Conservation (phyloP, 2,113 vertebrate genomes). For the Rhadina sibilatrix region DNA sequence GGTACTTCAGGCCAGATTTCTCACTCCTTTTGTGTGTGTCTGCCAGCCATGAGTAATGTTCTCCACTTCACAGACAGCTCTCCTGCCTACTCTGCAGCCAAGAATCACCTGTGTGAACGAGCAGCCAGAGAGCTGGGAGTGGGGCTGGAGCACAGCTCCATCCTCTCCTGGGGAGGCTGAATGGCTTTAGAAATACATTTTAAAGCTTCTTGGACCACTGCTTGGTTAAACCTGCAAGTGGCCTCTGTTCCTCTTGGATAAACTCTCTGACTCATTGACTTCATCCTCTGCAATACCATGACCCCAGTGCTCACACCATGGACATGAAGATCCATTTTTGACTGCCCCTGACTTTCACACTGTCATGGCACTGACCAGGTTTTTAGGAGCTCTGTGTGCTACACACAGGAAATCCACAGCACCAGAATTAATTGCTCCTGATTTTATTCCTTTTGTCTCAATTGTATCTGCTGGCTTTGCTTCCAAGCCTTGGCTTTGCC, state of each 20-base stretch:
- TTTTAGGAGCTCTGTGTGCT: not conserved
- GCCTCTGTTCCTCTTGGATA: not conserved
- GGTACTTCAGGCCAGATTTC: not conserved
- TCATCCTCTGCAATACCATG: fast-evolving
- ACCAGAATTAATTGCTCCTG: not conserved
- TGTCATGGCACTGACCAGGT: not conserved
- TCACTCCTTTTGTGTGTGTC: not conserved
- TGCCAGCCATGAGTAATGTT: not conserved
- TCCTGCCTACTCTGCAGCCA: not conserved
- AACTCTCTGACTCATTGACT: not conserved
- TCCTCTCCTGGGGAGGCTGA: not conserved
- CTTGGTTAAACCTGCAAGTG: not conserved
- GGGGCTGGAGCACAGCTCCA: not conserved
- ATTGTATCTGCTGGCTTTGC: not conserved
- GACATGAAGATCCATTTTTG: not conserved
- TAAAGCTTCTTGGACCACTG: not conserved
- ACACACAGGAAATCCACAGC: not conserved
- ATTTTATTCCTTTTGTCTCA: not conserved
- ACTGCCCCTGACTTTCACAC: not conserved
- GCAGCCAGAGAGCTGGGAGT: not conserved
- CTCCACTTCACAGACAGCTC: not conserved
- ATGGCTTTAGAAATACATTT: not conserved
- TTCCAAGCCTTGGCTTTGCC: not conserved
- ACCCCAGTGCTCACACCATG: not conserved
- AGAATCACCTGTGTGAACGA: not conserved